These are phyloP conservation scores for Peromyscus aztecus DNA, from an alignment of 2,797 vertebrate genomes.

Conservation along the genomic window DNA sequence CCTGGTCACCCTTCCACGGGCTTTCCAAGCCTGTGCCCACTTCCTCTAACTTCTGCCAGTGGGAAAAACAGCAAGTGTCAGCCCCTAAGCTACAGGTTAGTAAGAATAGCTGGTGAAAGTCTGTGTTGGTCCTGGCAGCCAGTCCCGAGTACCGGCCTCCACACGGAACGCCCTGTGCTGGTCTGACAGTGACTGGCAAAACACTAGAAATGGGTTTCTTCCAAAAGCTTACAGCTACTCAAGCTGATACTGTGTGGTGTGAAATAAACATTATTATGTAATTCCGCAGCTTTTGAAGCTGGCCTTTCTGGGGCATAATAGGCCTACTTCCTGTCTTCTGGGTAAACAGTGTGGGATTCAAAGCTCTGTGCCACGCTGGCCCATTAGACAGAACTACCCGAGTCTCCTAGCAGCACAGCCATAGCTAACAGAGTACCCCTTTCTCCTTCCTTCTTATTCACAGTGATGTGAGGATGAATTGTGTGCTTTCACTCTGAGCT, in stretches of 20 bases:
- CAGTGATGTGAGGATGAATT: constrained; percentile 56
- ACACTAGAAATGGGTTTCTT: constrained; percentile 20
- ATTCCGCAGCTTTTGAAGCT: constrained; percentile 33
- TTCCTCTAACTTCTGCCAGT: background rate
- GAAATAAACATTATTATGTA: constrained; percentile 69
- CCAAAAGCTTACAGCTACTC: constrained; percentile 42
- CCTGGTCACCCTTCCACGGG: background rate
- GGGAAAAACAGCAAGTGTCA: background rate
- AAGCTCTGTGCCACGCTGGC: constrained; percentile 59
- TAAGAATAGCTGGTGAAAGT: background rate
- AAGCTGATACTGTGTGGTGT: constrained; percentile 20
- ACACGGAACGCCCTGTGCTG: background rate
- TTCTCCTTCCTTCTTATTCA: constrained; percentile 76
- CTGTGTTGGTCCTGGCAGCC: background rate
- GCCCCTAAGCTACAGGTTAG: background rate
- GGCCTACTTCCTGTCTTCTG: constrained; percentile 68
- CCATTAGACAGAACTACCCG: constrained; percentile 41
- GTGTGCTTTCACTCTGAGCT: constrained; percentile 73
- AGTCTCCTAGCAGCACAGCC: constrained; percentile 42
- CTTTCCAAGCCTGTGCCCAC: background rate
- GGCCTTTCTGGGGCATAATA: constrained; percentile 36
- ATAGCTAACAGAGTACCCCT: constrained; percentile 34
- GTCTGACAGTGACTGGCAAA: background rate
- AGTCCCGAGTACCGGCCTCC: background rate
- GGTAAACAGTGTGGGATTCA: constrained; percentile 68